Evolutionary conservation across 1,140 invertebrate genomes (phyloP).

Genomic region (Oncopodura yosiiana): DNA sequence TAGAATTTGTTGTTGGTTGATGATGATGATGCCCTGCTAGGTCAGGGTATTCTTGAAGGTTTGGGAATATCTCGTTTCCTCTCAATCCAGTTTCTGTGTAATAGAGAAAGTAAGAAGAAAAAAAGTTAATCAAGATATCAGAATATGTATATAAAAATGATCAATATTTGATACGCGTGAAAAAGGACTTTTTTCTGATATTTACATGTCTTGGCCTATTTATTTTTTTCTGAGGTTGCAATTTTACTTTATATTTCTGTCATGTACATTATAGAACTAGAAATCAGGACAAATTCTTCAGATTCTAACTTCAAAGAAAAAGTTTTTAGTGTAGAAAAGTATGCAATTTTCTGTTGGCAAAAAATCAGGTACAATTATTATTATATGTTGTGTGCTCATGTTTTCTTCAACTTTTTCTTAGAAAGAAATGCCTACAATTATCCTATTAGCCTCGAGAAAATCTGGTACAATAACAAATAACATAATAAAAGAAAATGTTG

Average conservation of each 20-base stretch:
- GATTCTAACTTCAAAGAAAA: not conserved
- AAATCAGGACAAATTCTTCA: not conserved
- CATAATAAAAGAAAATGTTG: not conserved
- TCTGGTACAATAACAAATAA: too few relatives aligned
- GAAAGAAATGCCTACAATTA: too few relatives aligned
- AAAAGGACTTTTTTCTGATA: not conserved
- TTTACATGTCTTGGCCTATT: not conserved
- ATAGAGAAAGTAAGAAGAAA: not conserved
- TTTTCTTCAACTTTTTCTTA: too few relatives aligned
- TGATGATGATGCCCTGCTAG: not conserved
- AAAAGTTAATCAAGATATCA: too few relatives aligned
- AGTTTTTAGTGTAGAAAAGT: not conserved
- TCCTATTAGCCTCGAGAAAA: too few relatives aligned
- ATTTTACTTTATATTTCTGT: not conserved
- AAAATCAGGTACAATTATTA: not conserved
- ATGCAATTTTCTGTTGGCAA: not conserved
- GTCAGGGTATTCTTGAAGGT: not conserved
- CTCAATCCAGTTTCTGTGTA: not conserved
- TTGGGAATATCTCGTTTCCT: not conserved
- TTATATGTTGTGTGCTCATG: too few relatives aligned
- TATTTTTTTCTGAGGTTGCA: not conserved
- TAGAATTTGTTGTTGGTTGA: slow-evolving; percentile 4
- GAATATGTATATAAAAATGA: not conserved
- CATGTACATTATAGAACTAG: not conserved
- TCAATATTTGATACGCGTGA: not conserved